These are phyloP conservation scores for Hydrocynus forskahlii DNA, from an alignment of 2,797 vertebrate species.

Conservation along the genomic window DNA sequence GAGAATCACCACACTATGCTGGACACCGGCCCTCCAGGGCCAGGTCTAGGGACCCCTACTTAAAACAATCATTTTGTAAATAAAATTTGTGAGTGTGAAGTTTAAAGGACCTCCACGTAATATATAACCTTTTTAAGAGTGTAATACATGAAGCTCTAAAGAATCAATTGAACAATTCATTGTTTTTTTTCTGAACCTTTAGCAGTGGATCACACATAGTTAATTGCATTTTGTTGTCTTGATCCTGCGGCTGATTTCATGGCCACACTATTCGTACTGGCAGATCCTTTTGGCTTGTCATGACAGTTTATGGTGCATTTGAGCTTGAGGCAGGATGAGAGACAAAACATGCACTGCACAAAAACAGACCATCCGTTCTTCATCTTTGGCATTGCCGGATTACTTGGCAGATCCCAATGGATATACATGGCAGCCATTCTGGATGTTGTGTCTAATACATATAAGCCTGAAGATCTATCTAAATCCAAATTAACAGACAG, in stretches of 20 bases:
- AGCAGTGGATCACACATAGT: not conserved
- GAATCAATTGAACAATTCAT: not conserved
- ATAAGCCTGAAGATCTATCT: not conserved
- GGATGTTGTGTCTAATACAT: not conserved
- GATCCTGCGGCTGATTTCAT: not conserved
- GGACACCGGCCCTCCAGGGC: too few species aligned
- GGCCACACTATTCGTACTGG: not conserved
- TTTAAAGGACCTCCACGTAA: too few species aligned
- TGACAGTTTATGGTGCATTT: not conserved
- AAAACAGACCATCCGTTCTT: not conserved
- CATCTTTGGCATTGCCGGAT: not conserved
- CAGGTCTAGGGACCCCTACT: too few species aligned
- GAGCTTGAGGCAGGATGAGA: not conserved
- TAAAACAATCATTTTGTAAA: too few species aligned
- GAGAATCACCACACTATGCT: too few species aligned
- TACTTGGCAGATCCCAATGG: not conserved
- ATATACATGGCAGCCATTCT: not conserved
- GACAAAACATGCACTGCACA: not conserved
- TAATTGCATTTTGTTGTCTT: not conserved
- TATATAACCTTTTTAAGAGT: not conserved
- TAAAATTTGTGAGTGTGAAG: too few species aligned
- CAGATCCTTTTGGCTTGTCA: not conserved
- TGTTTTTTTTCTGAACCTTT: not conserved
- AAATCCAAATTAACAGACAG: not conserved
- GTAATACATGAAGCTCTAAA: not conserved